Evolutionary conservation across 2,797 vertebrate species (phyloP), one percentile per base, ranked within the genome.

Genomic region (Helostoma temminkii): DNA sequence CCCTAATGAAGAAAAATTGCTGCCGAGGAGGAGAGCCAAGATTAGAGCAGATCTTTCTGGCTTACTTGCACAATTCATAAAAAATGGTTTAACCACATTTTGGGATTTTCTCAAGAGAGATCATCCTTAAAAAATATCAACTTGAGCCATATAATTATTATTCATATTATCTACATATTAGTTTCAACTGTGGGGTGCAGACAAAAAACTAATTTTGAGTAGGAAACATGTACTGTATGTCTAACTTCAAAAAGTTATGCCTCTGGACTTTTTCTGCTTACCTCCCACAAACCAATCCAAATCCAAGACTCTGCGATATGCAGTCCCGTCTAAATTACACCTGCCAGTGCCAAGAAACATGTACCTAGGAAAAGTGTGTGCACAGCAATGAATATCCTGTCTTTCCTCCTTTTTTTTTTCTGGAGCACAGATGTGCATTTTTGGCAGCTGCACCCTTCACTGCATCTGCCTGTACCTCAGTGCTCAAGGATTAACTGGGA

Each of bases 381-480:
- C 80, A 73, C 73, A 83, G 86, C 84, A 79, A 68, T 83, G 71
- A 82, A 85, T 80, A 80, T 86, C 55, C 69, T 66, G 61, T 70
- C 71, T 73, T 67, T 24, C 62, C 45, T 56, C 25, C 50, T 62
- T 54, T 71, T 70, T 69, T 24, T 61, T 37, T 55, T 58, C 74
- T 54, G 67, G 46, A 84, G 84, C 86, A 85, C 91, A 91, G 89
- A 93, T 92, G 91, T 91, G 90, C 71, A 71, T 87, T 92, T 87
- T 80, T 90, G 87, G 89, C 88, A 89, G 78, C 58, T 0, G 75
- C 65, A 66, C 53, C 63, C 74, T 60, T 80, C 67, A 14, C 74
- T 77, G 82, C 90, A 90, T 88, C 89, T 91, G 85, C 82, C 87
- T 85, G 84, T 74, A 90, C 85, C 81, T 85, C 87, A 19, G 74